Conservation (phyloP, 2,888 invertebrate genomes). For the Steinernema scapterisci region DNA sequence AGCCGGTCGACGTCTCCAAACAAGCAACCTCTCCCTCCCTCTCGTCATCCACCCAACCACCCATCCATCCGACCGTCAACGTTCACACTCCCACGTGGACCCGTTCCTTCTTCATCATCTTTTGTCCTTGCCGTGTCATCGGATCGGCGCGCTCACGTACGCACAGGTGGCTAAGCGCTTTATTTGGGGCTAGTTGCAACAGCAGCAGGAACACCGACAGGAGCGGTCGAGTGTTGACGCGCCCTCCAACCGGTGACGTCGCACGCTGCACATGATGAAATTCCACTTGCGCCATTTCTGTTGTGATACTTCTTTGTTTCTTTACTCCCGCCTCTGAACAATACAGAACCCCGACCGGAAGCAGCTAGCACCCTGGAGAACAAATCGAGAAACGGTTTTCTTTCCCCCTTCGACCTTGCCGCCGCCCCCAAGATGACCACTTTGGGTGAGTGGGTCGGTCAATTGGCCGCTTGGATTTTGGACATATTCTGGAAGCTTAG, state of each 20-base stretch:
- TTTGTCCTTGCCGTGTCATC: neutral
- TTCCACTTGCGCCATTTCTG: constrained; percentile 22
- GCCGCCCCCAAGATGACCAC: neutral
- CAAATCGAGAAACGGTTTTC: no score
- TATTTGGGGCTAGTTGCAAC: no score
- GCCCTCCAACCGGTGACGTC: constrained; percentile 15
- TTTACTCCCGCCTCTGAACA: neutral
- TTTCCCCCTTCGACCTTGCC: no score
- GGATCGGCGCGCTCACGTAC: neutral
- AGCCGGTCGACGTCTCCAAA: neutral
- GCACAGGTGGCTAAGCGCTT: neutral
- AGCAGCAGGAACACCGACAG: neutral
- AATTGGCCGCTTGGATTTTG: neutral
- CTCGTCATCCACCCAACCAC: no score
- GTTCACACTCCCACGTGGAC: no score
- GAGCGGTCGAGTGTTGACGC: neutral
- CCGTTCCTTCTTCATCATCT: constrained; percentile 4
- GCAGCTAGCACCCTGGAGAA: no score
- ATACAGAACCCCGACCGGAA: no score
- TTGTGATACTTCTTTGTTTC: constrained; percentile 7
- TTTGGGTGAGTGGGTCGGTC: neutral
- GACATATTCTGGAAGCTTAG: constrained; percentile 11
- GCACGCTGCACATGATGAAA: constrained; percentile 25
- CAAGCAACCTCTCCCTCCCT: neutral
- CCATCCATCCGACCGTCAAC: no score